Evolutionary conservation across 1,140 invertebrate genomes (phyloP), one percentile per base, ranked within the genome.

Genomic region (Sesamia nonagrioides): DNA sequence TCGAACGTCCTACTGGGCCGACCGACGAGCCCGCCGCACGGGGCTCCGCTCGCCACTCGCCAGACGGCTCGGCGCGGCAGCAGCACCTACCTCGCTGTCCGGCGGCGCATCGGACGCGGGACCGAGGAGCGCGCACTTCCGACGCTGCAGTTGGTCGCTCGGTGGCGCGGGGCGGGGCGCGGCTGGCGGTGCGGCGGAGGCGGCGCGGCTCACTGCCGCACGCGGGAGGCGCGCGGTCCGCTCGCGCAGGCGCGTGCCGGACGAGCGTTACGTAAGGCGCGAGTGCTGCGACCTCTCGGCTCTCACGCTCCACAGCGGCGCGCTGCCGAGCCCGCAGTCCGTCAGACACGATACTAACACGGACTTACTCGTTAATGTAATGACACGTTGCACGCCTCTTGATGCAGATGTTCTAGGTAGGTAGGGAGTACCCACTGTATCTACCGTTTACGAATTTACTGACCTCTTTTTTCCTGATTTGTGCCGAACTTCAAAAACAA

Each of bases 261-360:
- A 1, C 40, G 52, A 66, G 77, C 52, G 33, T 45, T 27, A 42
- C 63, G 63, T 42, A 68, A 60, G 45, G 21, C 68, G 45, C 68
- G 45, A 13, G 68, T 21, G 8, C 63, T 27, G 45, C 27, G 45
- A 15, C 50, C 56, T 58, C 45, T 17, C 63, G n/a, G n/a, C 6
- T 8, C 0, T 0, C 9, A 5, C 13, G 68, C 21, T 27, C 21
- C 7, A 13, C 61, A 37, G 33, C 52, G 6, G 56, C 35, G 42
- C 17, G 11, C 42, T 6, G 37, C 37, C 37, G 37, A 27, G 27
- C 1, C 37, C 9, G 37, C 37, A 13, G 9, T 45, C 45, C 42
- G 11, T 5, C 15, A 50, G 45, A 50, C n/a, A 50, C 45, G 0
- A 5, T 13, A n/a, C 45, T 50, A 15, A 0, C 45, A 50, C 15